Base-by-base conservation (phyloP, 2,888 invertebrate genomes). In the Anodontia alba region DNA sequence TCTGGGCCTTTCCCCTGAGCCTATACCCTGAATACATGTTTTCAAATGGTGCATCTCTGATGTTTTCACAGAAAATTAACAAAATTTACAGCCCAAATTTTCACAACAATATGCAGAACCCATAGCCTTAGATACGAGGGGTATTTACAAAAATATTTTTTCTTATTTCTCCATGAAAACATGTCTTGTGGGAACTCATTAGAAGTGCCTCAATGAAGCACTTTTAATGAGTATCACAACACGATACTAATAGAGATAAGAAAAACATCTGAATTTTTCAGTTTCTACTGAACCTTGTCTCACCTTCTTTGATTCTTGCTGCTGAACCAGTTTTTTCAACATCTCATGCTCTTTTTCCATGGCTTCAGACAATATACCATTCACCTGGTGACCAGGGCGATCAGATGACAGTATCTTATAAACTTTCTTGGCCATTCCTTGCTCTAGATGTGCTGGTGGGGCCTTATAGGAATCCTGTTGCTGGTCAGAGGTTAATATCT, bases 341-440 rank as follows among this genome's bases (percentile, higher is more conserved):
- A 88, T 81, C 71, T 90, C 87, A 76, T 86, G 81, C 62, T 92
- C 92, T 33, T 91, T 85, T 36, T 87, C 89, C 71, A 87, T 87
- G 23, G 91, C 87, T 36, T 91, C 88, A 10, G 89, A 85, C 70
- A 92, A 75, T 68, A 91, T 91, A 10, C 90, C 90, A 72, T 88
- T 87, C 0, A 90, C 92, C 54, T 92, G 92, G 75, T 89, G 84
- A 36, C 90, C 83, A n/a, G 92, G 92, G 17, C 89, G 82, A 42
- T 90, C 90, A 57, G 78, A 78, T 17, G 89, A 82, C 72, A 93
- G 87, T 31, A 92, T 89, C 42, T 89, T 86, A 43, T 83, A 87
- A 7, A 92, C 92, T 68, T 89, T 84, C 71, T 88, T 88, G 23
- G 91, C 90, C 71, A 92, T 84, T 17, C 89, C 88, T 51, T 80